phyloP scores from a whole-genome alignment of 2,888 invertebrate species.

The Eupithecia inturbata region DNA sequence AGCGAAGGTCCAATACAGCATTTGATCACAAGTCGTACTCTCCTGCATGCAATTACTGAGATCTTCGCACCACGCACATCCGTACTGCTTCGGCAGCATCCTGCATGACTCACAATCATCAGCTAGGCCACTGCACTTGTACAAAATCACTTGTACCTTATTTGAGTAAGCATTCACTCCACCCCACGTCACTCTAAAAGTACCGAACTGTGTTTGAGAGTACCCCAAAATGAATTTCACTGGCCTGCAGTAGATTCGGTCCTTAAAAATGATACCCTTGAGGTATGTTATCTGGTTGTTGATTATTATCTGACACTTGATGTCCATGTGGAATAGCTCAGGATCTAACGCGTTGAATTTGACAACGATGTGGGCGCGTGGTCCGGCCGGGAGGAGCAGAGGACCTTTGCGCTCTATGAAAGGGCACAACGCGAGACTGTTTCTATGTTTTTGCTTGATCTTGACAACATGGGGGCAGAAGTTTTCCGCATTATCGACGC shows the following conservation, averaged over 20 bases:
- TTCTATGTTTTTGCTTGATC: slow-evolving; percentile 26
- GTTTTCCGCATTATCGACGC: slow-evolving; percentile 48
- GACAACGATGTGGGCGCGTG: slow-evolving; percentile 50
- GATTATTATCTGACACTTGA: slow-evolving; percentile 36
- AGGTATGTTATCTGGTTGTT: slow-evolving; percentile 22
- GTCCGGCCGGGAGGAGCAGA: slow-evolving; percentile 51
- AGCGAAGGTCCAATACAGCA: slow-evolving; percentile 22
- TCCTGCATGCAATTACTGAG: slow-evolving; percentile 17
- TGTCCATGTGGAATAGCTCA: slow-evolving; percentile 17
- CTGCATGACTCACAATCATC: slow-evolving; percentile 22
- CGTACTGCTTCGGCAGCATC: slow-evolving; percentile 9
- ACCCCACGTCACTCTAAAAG: slow-evolving; percentile 52
- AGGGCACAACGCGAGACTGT: slow-evolving; percentile 47
- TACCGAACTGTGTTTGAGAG: slow-evolving; percentile 14
- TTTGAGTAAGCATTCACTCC: slow-evolving; percentile 58
- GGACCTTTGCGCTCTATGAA: slow-evolving; percentile 50
- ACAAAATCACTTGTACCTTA: slow-evolving; percentile 51
- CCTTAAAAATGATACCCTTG: slow-evolving; percentile 19
- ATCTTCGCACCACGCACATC: slow-evolving; percentile 25
- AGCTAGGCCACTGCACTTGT: slow-evolving; percentile 44
- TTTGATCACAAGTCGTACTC: slow-evolving; percentile 16
- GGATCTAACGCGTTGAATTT: slow-evolving; percentile 55
- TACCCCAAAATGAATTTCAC: slow-evolving; percentile 16
- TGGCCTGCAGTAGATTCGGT: slow-evolving; percentile 21
- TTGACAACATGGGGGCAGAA: slow-evolving; percentile 45